phyloP scores from a whole-genome alignment of 1,140 invertebrate species.

The fruit fly (Drosophila melanogaster) region Release_6_plus_ISO1_MT NT_033777.3:13044501-13045000 shows the following conservation, averaged over 20 bases:
- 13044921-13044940: background rate
- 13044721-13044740: constrained; percentile 19
- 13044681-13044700: constrained; percentile 43
- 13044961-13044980: constrained; percentile 90
- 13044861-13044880: constrained; percentile 9
- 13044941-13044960: constrained; percentile 38
- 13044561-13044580: no score
- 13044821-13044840: constrained; percentile 20
- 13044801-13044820: constrained; percentile 41
- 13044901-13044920: background rate
- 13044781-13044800: constrained; percentile 39
- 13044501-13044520: constrained; percentile 92
- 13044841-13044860: constrained; percentile 47
- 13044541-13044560: no score
- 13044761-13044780: constrained; percentile 49
- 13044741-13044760: constrained; percentile 39
- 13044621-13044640: background rate
- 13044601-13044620: background rate
- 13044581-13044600: no score
- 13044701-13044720: constrained; percentile 20
- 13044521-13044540: constrained; percentile 46
- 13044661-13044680: constrained; percentile 2
- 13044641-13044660: background rate
- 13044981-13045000: constrained; percentile 92
- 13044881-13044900: constrained; percentile 13